These are phyloP conservation scores for Orchestes rusci DNA, from an alignment of 2,888 invertebrate genomes.

Conservation along the genomic window DNA sequence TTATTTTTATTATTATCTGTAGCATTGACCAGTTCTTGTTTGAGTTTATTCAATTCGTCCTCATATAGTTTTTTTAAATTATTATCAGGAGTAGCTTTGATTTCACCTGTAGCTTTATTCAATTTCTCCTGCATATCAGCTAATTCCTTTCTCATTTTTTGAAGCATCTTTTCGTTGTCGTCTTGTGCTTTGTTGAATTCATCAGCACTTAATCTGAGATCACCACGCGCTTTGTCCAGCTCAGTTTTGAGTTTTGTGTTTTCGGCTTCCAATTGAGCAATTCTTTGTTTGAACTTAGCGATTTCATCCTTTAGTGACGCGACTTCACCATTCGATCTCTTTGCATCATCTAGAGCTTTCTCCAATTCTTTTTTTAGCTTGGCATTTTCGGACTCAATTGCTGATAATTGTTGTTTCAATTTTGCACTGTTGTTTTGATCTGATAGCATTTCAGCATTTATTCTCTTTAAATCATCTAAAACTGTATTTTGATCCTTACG, in stretches of 20 bases:
- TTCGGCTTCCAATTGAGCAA: constrained; percentile 27
- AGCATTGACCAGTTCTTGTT: constrained; percentile 14
- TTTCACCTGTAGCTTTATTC: constrained; percentile 18
- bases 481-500: constrained; percentile 21
- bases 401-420: constrained; percentile 22
- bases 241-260: constrained; percentile 28
- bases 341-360: constrained; percentile 21
- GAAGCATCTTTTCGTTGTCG: constrained; percentile 24
- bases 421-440: constrained; percentile 20
- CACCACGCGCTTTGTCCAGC: constrained; percentile 18
- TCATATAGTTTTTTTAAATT: constrained; percentile 11
- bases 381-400: constrained; percentile 24
- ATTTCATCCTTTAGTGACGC: constrained; percentile 19
- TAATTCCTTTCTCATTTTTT: neutral
- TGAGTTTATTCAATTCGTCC: constrained; percentile 13
- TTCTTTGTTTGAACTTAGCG: constrained; percentile 20
- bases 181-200: constrained; percentile 21
- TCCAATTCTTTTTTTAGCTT: constrained; percentile 26
- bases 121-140: no score
- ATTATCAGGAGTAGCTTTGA: constrained; percentile 15
- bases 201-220: constrained; percentile 14
- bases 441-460: constrained; percentile 8
- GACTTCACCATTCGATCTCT: constrained; percentile 19
- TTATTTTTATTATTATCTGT: constrained; percentile 10
- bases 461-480: constrained; percentile 25